phyloP scores from a whole-genome alignment of 2,888 invertebrate genomes.

The Volucella inflata region DNA sequence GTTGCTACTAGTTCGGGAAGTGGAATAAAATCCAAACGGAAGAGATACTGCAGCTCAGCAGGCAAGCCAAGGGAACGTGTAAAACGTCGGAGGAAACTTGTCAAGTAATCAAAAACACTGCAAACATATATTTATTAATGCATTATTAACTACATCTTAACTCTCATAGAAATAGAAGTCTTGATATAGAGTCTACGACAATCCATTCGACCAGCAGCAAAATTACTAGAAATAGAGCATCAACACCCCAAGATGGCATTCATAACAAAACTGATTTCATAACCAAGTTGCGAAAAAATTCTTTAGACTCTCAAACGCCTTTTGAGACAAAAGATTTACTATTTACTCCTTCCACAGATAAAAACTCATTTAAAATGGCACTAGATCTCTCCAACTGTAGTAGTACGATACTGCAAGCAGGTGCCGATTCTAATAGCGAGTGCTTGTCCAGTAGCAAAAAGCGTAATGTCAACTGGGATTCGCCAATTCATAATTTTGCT shows the following conservation, averaged over 20 bases:
- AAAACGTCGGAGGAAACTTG: constrained; percentile 81
- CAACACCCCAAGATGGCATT: constrained; percentile 62
- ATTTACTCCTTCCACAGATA: constrained; percentile 20
- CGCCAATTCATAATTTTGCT: constrained; percentile 82
- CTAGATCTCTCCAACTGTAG: constrained; percentile 46
- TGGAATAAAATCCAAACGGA: constrained; percentile 79
- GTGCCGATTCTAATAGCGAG: constrained; percentile 39
- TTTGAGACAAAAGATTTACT: constrained; percentile 49
- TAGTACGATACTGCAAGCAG: constrained; percentile 8
- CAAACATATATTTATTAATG: not conserved
- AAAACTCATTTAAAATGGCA: constrained; percentile 40
- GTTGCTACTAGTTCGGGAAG: constrained; percentile 87
- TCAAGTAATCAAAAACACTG: constrained; percentile 79
- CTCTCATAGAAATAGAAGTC: constrained; percentile 78
- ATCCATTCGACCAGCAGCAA: constrained; percentile 16
- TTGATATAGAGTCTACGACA: constrained; percentile 75
- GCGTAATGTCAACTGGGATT: constrained; percentile 83
- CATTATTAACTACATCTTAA: not conserved
- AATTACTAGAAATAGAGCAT: constrained; percentile 39
- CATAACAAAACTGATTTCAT: constrained; percentile 49
- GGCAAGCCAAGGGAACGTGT: constrained; percentile 79
- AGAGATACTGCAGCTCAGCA: constrained; percentile 80
- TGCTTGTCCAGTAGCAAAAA: constrained; percentile 77
- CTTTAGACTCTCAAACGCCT: constrained; percentile 24
- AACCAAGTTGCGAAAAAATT: constrained; percentile 20